phyloP scores from a whole-genome alignment of 2,888 invertebrate genomes.

The Hypsopygia costalis region DNA sequence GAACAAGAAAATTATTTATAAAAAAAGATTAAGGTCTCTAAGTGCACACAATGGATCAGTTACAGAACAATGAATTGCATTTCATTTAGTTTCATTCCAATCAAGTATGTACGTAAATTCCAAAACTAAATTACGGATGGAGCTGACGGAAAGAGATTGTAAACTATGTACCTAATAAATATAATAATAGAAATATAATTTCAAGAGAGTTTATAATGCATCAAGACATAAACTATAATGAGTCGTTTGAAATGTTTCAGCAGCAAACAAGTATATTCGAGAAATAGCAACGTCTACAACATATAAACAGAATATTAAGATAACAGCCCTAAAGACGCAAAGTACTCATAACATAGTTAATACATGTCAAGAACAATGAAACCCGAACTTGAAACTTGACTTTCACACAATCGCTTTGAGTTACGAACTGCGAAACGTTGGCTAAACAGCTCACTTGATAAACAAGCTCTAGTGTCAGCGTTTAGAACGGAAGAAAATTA shows the following conservation, averaged over 20 bases:
- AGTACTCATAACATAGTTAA: background rate
- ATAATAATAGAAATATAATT: no score
- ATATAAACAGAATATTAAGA: background rate
- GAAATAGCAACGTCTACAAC: background rate
- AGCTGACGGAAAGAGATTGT: no score
- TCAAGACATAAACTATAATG: no score
- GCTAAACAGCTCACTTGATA: constrained; percentile 9
- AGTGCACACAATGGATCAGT: no score
- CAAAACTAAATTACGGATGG: no score
- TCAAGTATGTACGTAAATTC: no score
- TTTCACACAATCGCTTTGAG: constrained; percentile 3
- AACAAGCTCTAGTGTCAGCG: constrained; percentile 10
- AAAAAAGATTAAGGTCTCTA: no score
- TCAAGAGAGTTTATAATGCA: no score
- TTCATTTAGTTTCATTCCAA: no score
- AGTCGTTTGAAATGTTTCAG: background rate
- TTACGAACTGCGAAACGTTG: background rate
- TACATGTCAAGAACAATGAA: background rate
- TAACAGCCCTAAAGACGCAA: background rate
- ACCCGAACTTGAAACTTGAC: constrained; percentile 3
- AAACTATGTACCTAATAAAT: no score
- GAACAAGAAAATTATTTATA: no score
- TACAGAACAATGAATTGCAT: no score
- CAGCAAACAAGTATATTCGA: background rate
- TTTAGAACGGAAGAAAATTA: constrained; percentile 14